A percentile compares a stretch with the other conserved stretches of the same genome.
phyloP scores from a whole-genome alignment of 2,888 invertebrate genomes.

The Melanophora roralis region DNA sequence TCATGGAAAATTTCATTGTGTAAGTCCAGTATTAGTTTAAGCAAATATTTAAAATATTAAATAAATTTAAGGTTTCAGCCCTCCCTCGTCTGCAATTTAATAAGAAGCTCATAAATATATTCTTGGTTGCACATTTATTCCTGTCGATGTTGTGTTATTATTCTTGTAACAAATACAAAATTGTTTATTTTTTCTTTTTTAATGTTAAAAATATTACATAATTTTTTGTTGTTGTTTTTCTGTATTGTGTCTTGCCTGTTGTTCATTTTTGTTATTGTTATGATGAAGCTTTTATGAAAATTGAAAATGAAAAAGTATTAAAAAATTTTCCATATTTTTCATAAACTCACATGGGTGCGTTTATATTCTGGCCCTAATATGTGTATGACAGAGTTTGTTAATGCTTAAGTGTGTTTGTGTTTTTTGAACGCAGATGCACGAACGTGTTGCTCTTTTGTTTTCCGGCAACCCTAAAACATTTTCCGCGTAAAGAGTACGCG shows the following conservation, averaged over 20 bases:
- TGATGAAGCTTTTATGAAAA: constrained; percentile 61
- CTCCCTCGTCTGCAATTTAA: constrained; percentile 24
- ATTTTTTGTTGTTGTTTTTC: background rate
- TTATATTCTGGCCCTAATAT: constrained; percentile 8
- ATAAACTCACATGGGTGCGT: constrained; percentile 61
- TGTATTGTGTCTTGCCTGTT: constrained; percentile 13
- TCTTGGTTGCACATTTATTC: constrained; percentile 36
- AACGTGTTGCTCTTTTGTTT: background rate
- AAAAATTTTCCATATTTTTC: constrained; percentile 52
- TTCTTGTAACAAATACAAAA: background rate
- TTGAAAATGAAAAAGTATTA: constrained; percentile 49
- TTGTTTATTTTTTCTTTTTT: background rate
- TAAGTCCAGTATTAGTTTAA: too few species aligned
- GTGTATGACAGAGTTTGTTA: background rate
- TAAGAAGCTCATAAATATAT: constrained; percentile 24
- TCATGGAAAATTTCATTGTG: too few species aligned
- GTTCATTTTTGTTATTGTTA: constrained; percentile 26
- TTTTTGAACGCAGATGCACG: background rate
- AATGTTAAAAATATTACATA: constrained; percentile 34
- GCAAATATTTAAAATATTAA: too few species aligned
- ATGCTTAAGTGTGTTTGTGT: background rate
- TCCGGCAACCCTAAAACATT: background rate
- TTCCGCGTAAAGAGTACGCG: background rate
- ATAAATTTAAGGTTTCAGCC: too few species aligned
- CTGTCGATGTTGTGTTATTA: constrained; percentile 23